Evolutionary conservation across 1,140 invertebrate species (phyloP).

Genomic region (Psilanteris sp.): DNA sequence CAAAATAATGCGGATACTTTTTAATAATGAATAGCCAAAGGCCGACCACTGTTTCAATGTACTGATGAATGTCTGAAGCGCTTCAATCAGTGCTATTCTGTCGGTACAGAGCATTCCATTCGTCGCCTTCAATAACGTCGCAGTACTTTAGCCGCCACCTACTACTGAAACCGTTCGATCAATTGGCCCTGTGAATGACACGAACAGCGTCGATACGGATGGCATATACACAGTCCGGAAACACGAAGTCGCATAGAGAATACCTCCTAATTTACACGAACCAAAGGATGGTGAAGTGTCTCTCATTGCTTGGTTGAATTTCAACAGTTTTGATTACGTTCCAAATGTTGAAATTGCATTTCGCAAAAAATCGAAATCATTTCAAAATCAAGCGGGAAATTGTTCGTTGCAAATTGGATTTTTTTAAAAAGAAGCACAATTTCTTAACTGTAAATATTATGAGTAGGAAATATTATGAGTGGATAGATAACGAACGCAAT

Average conservation of each 20-base stretch:
- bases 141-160: constrained; percentile 29
- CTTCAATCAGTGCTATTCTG: constrained; percentile 55
- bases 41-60: too few relatives aligned
- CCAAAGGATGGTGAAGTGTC: constrained; percentile 14
- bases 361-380: too few relatives aligned
- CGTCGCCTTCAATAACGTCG: constrained; percentile 42
- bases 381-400: too few relatives aligned
- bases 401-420: too few relatives aligned
- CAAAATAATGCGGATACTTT: too few relatives aligned
- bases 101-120: constrained; percentile 27
- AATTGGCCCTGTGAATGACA: constrained; percentile 34
- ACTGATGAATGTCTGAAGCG: constrained; percentile 2
- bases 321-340: neutral
- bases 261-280: constrained; percentile 39
- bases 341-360: too few relatives aligned
- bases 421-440: too few relatives aligned
- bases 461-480: too few relatives aligned
- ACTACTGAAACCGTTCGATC: constrained; percentile 46
- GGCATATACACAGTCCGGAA: constrained; percentile 10
- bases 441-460: too few relatives aligned
- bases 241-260: constrained; percentile 26
- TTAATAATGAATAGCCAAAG: too few relatives aligned
- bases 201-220: constrained; percentile 22
- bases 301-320: too few relatives aligned
- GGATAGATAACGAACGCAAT: too few relatives aligned